Base-by-base conservation (phyloP, 1,140 invertebrate species). In the Contarinia nasturtii region DNA sequence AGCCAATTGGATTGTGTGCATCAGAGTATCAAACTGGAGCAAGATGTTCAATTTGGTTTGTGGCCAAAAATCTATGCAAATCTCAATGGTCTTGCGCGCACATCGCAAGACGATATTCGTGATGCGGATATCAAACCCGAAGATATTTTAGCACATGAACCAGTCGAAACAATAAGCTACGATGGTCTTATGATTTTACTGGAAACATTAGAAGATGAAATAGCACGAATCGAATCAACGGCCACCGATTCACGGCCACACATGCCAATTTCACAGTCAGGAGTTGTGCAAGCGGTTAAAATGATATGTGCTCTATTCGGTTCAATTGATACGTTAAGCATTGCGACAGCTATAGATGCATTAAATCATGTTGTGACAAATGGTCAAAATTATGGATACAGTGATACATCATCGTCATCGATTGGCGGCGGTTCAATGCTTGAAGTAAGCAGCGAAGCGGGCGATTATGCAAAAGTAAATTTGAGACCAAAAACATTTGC, bases 1-100 rank as follows among this genome's bases (percentile, higher is more conserved):
- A 80, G 78, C 44, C 85, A 93, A 59, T 91, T 93, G 67, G 86
- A 91, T 59, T 94, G 93, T 65, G 80, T 94, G 48, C 86, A 93
- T 59, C 79, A 87, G 53, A 95, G 91, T 66, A 82, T 95, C 37
- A 92, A 95, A 61, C 66, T 93, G 55, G 91, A 95, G 62, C 77
- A 82, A 60, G 90, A 95, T 68, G 83, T 96, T 1, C 69, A 78
- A 47, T 68, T 97, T 49, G 80, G 78, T 41, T 68, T 86, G 41
- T 72, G 78, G 51, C 75, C 80, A 7, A 76, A 79, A 47, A 67
- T 57, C 33, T 70, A 77, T 49, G 68, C 82, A 8, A 64, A 60
- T 7, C 62, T 74, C 48, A 52, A 57, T 45, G 54, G 55, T 0
- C 60, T 64, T 22, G 68, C 70, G 1, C 60, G 72, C 7, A 68